Conservation (phyloP, 2,113 vertebrate species). For the Rhinichthys klamathensis region DNA sequence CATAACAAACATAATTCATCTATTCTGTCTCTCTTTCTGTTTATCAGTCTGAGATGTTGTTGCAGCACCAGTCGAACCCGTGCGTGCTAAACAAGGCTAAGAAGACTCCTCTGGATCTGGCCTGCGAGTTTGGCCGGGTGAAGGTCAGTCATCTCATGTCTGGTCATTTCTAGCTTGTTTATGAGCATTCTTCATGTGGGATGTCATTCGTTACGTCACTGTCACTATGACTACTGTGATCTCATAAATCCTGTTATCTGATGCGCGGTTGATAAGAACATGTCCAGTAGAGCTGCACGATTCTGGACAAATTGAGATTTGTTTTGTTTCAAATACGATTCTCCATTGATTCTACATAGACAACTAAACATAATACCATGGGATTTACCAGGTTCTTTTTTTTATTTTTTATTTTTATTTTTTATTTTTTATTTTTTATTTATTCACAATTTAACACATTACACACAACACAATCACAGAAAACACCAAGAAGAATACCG, state of each 20-base stretch:
- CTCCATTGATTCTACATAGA: too few species aligned
- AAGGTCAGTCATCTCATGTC: slow-evolving; percentile 79
- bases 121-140: slow-evolving; percentile 91
- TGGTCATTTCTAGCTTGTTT: neutral
- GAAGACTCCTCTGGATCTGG: slow-evolving; percentile 92
- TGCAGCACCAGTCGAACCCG: slow-evolving; percentile 96
- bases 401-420: too few species aligned
- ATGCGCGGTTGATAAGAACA: neutral
- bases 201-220: slow-evolving; percentile 2
- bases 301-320: too few species aligned
- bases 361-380: too few species aligned
- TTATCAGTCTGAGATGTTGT: slow-evolving; percentile 90
- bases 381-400: too few species aligned
- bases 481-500: too few species aligned
- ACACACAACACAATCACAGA: too few species aligned
- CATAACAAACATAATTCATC: neutral
- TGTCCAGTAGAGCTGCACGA: too few species aligned
- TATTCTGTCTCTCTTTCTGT: neutral
- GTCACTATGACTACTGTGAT: neutral
- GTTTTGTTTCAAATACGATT: too few species aligned
- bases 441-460: too few species aligned
- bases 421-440: too few species aligned
- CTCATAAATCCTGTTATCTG: neutral
- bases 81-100: slow-evolving; percentile 92
- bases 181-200: neutral